Evolutionary conservation across 2,888 invertebrate species (phyloP), one percentile per base, ranked within the genome.

Genomic region (Microctonus brassicae): DNA sequence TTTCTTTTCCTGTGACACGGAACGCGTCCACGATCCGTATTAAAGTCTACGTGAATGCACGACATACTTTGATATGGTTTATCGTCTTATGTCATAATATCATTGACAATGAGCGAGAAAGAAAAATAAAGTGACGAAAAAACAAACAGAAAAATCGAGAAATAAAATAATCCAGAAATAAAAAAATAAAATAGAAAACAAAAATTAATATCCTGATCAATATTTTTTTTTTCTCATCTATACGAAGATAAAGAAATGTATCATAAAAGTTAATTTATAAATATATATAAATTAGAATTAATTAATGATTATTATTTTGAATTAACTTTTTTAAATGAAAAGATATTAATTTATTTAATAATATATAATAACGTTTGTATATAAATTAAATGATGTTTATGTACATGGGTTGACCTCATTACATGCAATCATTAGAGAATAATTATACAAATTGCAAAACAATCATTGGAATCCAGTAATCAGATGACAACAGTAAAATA

Each of bases 1-100:
- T 81, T 80, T 82, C 84, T 84, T 85, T 86, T 86, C 85, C 86
- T 85, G 86, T 83, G 82, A 82, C 80, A 81, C 78, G 79, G 77
- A 80, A 83, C 81, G 24, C 66, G 58, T 33, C 60, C 26, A 22
- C 53, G 61, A 69, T 69, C 52, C 22, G 33, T 47, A 60, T 29
- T 58, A 39, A 52, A 58, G 61, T 57, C 53, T 26, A 26, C 55
- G 62, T 39, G 39, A 63, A 39, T 26, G 47, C 24, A 70, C 55
- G 20, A 24, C 24, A 20, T 47, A 47, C 42, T 39, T 52, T 70
- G 39, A 62, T 62, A 58, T 60, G 13, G 55, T 39, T 17, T 61
- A 29, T 61, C 47, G 55, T 55, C 47, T 64, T 62, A 62, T 52
- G 64, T 53, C 52, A 64, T 34, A 57, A 36, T 10, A 66, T 34